Base-by-base conservation (phyloP, 2,888 invertebrate genomes). In the Branchellion lobata region DNA sequence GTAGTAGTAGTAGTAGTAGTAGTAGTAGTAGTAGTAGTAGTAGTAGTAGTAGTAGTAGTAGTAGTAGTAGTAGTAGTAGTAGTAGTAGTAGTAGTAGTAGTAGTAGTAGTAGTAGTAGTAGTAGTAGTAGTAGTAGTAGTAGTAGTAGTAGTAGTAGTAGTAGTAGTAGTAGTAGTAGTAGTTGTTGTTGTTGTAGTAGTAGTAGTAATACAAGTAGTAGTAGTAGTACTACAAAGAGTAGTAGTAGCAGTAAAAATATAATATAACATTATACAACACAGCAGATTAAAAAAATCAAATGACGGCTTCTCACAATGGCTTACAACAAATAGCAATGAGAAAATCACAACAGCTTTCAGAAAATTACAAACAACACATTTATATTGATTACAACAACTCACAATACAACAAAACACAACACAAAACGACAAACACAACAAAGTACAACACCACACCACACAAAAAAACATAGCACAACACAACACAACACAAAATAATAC, bases 21-120 rank as follows among this genome's bases (percentile, higher is more conserved):
- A 74, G 47, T 74, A 51, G 74, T 74, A 74, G 47, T 29, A 47
- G 51, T 74, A 47, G 51, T 34, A 74, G 74, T 74, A 74, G 75
- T 11, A 53, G 57, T 8, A 76, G 31, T 40, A 57, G 53, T 47
- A 75, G 33, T 51, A 76, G 34, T n/a, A 1, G 57, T 51, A 57
- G 61, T 61, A 24, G 72, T 72, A 72, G 31, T 51, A 47, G 74
- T 57, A 57, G 61, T 57, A 57, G 61, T 57, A 57, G 61, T 57
- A 57, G 61, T 57, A 57, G 61, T 57, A 57, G 61, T 18, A 57
- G 61, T 57, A 57, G 61, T 57, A 57, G 61, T 57, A 57, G 61
- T 57, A 27, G 31, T 29, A 47, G 31, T 29, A 47, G 31, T 29
- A 27, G 31, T 29, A 47, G 31, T 72, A 47, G 31, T 72, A 47